A percentile compares a stretch with the other conserved stretches of the same genome.
Conservation (phyloP, 2,113 vertebrate genomes). For the Diadophis punctatus region DNA sequence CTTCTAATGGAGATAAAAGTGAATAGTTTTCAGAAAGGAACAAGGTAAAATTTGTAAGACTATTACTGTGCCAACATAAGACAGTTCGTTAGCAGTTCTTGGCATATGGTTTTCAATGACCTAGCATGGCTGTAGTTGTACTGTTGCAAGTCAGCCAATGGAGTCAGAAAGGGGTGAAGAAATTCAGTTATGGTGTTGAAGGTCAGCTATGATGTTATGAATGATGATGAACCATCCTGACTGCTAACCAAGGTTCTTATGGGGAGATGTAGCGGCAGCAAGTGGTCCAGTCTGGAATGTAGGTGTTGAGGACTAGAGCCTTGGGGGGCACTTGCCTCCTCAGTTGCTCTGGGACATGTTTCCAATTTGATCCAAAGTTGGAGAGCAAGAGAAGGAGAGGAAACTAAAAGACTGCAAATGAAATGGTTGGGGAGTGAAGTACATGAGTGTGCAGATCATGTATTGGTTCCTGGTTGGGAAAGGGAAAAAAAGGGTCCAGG, state of each 20-base stretch:
- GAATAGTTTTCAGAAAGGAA: background rate
- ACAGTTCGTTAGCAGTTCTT: background rate
- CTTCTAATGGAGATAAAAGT: background rate
- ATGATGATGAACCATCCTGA: background rate
- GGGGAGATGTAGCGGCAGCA: background rate
- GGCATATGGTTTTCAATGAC: background rate
- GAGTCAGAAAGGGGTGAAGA: background rate
- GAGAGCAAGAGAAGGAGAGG: background rate
- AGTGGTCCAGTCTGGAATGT: background rate
- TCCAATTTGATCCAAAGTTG: background rate
- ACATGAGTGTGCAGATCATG: background rate
- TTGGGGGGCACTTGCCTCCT: background rate
- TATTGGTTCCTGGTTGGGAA: background rate
- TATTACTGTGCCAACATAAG: background rate
- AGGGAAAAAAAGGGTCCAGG: background rate
- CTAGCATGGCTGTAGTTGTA: background rate
- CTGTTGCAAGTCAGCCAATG: background rate
- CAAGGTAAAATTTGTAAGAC: background rate
- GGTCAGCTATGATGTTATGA: background rate
- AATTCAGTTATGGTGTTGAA: background rate
- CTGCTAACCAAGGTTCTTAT: background rate
- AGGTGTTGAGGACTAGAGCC: background rate
- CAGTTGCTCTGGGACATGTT: background rate
- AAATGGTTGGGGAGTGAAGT: background rate
- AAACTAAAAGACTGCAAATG: background rate